These are phyloP conservation scores for Romanogobio albipinnatus DNA, from an alignment of 2,113 vertebrate genomes.

Conservation along the genomic window DNA sequence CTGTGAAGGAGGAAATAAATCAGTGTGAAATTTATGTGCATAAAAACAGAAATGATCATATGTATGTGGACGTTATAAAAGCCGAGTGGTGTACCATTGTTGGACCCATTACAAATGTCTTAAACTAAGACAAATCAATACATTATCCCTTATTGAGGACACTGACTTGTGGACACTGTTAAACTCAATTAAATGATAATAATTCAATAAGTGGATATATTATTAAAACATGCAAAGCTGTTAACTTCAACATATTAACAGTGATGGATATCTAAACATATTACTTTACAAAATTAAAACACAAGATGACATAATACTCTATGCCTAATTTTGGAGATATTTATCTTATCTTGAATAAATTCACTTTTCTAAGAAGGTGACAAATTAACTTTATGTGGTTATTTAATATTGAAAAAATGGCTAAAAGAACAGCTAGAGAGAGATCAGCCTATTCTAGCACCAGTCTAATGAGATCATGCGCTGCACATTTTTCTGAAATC, in stretches of 20 bases:
- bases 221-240: neutral
- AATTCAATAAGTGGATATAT: slow-evolving; percentile 2
- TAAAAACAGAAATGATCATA: neutral
- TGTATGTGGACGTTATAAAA: slow-evolving; percentile 21
- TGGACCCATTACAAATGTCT: slow-evolving; percentile 13
- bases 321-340: neutral
- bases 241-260: neutral
- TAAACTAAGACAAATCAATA: slow-evolving; percentile 36
- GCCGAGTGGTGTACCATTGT: neutral
- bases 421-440: neutral
- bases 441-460: neutral
- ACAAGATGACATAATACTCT: too few relatives aligned
- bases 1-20: slow-evolving; percentile 23
- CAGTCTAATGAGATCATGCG: slow-evolving; percentile 1
- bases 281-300: neutral
- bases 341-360: neutral
- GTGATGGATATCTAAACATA: neutral
- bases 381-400: neutral
- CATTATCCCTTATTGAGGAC: slow-evolving; percentile 35
- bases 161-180: slow-evolving; percentile 17
- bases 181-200: slow-evolving; percentile 46
- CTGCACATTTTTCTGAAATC: neutral
- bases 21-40: slow-evolving; percentile 43
- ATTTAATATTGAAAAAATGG: neutral
- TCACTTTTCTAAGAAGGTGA: neutral